Percentiles rank a stretch among this genome's conserved stretches.
Evolutionary conservation across 2,888 invertebrate species (phyloP).

Genomic region (Monopis laevigella): DNA sequence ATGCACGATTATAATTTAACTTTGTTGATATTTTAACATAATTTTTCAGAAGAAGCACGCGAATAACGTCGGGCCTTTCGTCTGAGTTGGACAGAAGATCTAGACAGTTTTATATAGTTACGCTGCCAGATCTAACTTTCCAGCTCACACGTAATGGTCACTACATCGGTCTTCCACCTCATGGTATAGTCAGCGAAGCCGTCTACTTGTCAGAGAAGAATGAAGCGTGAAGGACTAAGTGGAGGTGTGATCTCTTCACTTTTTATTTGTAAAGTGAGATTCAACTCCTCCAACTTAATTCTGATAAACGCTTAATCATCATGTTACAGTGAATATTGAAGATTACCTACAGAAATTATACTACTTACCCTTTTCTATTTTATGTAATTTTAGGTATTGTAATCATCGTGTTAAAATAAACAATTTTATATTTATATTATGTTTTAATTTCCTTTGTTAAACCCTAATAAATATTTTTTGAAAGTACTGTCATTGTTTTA

Average conservation of each 20-base stretch:
- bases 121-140: conserved; percentile 70
- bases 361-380: neutral
- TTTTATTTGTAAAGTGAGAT: conserved; percentile 66
- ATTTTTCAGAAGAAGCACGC: conserved; percentile 16
- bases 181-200: neutral
- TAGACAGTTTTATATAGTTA: conserved; percentile 54
- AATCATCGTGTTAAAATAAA: too few relatives aligned
- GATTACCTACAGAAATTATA: neutral
- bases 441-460: too few relatives aligned
- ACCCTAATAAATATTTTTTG: too few relatives aligned
- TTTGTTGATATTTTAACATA: too few relatives aligned
- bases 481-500: too few relatives aligned
- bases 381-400: neutral
- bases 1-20: too few relatives aligned
- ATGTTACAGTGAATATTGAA: neutral
- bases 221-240: conserved; percentile 57
- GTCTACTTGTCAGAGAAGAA: neutral
- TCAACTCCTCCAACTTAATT: conserved; percentile 70
- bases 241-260: conserved; percentile 71
- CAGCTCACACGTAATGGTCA: conserved; percentile 62
- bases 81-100: conserved; percentile 69
- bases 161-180: conserved; percentile 18
- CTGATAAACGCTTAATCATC: conserved; percentile 36
- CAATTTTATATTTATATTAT: too few relatives aligned
- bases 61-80: conserved; percentile 39